Evolutionary conservation across 2,888 invertebrate species (phyloP).

Genomic region (Metalampra italica): DNA sequence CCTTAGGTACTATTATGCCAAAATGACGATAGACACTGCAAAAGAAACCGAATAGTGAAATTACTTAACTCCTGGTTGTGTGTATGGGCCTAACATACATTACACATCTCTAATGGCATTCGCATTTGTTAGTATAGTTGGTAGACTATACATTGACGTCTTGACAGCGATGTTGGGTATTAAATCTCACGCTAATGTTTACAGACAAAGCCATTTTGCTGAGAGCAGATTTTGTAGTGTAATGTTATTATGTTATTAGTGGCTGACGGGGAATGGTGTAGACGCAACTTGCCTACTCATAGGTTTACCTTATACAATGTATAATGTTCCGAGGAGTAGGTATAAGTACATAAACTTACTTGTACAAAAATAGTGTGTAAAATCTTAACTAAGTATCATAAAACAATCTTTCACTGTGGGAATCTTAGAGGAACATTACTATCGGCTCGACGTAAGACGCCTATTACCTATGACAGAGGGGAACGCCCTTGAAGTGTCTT

Average conservation of each 20-base stretch:
- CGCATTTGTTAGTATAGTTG: slow-evolving; percentile 30
- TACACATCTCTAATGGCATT: slow-evolving; percentile 34
- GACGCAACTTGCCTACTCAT: not conserved
- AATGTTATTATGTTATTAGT: slow-evolving; percentile 23
- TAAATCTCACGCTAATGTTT: slow-evolving; percentile 36
- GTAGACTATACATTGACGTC: slow-evolving; percentile 16
- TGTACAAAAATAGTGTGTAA: no score
- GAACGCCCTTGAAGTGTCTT: no score
- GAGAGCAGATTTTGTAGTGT: slow-evolving; percentile 29
- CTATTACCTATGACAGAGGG: no score
- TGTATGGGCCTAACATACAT: not conserved
- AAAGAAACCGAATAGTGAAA: no score
- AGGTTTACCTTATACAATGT: not conserved
- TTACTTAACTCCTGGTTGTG: no score
- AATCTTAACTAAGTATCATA: no score
- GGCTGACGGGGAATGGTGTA: slow-evolving; percentile 1
- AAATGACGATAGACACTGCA: no score
- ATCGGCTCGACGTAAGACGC: no score
- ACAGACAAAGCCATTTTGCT: slow-evolving; percentile 38
- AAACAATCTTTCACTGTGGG: no score
- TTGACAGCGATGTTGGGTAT: slow-evolving; percentile 24
- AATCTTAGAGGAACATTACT: no score
- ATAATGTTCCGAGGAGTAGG: not conserved
- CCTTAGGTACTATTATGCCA: no score
- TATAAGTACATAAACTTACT: no score